Evolutionary conservation across 2,113 vertebrate genomes (phyloP).

Genomic region (Atherinomorus stipes): DNA sequence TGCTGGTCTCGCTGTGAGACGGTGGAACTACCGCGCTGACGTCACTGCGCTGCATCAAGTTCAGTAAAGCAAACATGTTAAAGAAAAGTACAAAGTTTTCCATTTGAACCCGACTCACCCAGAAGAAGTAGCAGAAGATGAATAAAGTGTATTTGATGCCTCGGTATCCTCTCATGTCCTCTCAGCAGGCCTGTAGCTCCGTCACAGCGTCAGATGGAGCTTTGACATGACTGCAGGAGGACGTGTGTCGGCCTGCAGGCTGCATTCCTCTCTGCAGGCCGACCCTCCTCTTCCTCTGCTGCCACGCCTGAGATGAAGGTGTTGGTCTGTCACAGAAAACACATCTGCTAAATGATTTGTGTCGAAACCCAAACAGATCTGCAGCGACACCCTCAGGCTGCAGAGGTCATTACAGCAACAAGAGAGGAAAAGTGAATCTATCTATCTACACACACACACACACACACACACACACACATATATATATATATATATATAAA

Average conservation of each 20-base stretch:
- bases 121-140: slow-evolving; percentile 83
- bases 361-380: no score
- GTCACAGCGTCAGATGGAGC: background rate
- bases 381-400: no score
- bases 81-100: background rate
- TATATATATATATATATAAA: no score
- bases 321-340: background rate
- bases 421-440: no score
- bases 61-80: no score
- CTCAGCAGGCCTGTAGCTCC: background rate
- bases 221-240: slow-evolving; percentile 1
- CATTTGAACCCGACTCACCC: slow-evolving; percentile 73
- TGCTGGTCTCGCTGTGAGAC: background rate
- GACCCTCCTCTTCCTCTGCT: slow-evolving; percentile 6
- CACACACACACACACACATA: no score
- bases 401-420: no score
- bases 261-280: slow-evolving; percentile 40
- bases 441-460: no score
- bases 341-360: background rate
- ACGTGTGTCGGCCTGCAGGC: slow-evolving; percentile 53
- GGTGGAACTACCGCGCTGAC: accelerated
- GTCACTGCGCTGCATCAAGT: no score
- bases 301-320: background rate
- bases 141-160: slow-evolving; percentile 82
- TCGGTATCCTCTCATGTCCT: slow-evolving; percentile 73